Percentiles rank a stretch among this genome's conserved stretches.
phyloP scores from a whole-genome alignment of 23 tunicate species.

The Oikopleura vanhoeffeni region DNA sequence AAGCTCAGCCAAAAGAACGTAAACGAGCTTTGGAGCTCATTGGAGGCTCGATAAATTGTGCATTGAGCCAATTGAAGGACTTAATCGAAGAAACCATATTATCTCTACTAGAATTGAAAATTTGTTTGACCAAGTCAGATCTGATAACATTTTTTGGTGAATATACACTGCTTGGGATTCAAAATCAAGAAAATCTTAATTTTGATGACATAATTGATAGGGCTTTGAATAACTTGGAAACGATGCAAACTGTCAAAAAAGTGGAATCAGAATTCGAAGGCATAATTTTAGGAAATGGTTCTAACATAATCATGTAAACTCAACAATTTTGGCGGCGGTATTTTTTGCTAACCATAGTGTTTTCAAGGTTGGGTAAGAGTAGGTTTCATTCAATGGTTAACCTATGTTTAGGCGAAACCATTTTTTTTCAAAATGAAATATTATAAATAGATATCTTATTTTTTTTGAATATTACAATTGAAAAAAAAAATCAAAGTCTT shows the following conservation, averaged over 20 bases:
- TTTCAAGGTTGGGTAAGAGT: too few species aligned
- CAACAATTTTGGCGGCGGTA: too few species aligned
- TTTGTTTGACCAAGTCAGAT: background rate
- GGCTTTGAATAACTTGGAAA: background rate
- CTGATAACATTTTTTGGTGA: background rate
- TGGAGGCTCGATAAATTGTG: background rate
- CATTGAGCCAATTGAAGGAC: background rate
- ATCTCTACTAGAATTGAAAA: background rate
- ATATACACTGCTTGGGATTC: background rate
- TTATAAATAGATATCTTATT: too few species aligned
- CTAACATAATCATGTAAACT: too few species aligned
- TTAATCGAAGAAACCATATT: background rate
- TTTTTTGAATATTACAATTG: too few species aligned
- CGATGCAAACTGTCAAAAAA: background rate
- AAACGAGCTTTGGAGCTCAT: background rate
- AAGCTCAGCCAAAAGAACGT: slow-evolving; percentile 7
- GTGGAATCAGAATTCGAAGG: background rate
- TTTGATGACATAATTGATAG: background rate
- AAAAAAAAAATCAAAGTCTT: too few species aligned
- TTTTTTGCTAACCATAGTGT: too few species aligned
- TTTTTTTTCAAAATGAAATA: too few species aligned
- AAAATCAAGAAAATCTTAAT: background rate
- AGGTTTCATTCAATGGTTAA: too few species aligned
- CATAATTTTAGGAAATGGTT: background rate
- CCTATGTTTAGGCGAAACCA: too few species aligned